Conservation (phyloP, 2,888 invertebrate genomes). For the Sicus ferrugineus region DNA sequence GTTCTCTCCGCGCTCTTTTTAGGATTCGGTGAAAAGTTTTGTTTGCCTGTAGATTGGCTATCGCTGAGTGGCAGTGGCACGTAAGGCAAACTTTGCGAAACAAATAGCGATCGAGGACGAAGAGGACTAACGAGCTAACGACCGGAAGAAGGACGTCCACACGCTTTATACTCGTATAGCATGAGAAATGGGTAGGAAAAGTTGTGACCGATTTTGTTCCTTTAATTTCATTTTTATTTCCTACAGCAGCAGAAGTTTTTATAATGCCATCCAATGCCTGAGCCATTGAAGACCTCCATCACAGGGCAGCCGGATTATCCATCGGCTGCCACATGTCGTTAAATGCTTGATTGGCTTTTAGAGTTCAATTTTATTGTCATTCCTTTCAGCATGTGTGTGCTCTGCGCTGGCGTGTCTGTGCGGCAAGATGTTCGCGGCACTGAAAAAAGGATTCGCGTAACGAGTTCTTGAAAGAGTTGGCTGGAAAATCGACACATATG, state of each 20-base stretch:
- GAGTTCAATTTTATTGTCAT: background rate
- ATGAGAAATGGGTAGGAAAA: background rate
- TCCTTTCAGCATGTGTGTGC: no score
- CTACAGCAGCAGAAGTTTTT: no score
- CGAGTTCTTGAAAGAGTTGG: constrained; percentile 18
- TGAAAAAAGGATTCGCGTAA: background rate
- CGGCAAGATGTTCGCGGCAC: no score
- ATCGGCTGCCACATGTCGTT: constrained; percentile 26
- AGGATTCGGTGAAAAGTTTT: constrained; percentile 5
- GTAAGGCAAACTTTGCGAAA: constrained; percentile 24
- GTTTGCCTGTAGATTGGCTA: constrained; percentile 26
- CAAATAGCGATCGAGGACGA: constrained; percentile 6
- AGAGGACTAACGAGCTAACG: background rate
- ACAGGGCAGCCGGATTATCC: no score
- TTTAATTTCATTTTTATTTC: no score
- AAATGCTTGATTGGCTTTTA: constrained; percentile 4
- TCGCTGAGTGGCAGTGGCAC: background rate
- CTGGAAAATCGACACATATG: background rate
- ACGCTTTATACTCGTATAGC: no score
- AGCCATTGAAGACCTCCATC: no score
- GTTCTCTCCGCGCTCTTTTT: background rate
- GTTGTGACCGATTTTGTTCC: no score
- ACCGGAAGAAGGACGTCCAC: background rate
- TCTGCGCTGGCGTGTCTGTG: no score
- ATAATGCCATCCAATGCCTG: no score